Percentiles rank a stretch among this genome's conserved stretches.
phyloP scores from a whole-genome alignment of 2,113 vertebrate species.

The Oncorhynchus gorbuscha region DNA sequence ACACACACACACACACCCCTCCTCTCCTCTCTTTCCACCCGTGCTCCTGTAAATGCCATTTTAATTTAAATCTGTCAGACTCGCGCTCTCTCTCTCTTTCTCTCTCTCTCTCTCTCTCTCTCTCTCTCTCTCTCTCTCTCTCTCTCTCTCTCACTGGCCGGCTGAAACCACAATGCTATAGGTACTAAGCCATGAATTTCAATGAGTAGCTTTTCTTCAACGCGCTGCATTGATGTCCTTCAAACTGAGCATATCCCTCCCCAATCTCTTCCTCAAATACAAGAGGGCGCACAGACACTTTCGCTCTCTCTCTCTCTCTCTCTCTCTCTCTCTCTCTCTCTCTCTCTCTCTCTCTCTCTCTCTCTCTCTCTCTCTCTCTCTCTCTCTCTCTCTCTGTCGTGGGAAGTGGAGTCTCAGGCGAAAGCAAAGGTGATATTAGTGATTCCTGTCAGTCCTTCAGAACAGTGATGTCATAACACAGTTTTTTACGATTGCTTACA shows the following conservation, averaged over 20 bases:
- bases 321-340: no score
- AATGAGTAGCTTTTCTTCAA: conserved; percentile 76
- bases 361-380: conserved; percentile 12
- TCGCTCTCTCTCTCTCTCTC: conserved; percentile 10
- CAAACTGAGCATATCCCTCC: conserved; percentile 68
- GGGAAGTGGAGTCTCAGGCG: no score
- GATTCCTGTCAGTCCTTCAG: neutral
- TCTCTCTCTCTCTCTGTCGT: neutral
- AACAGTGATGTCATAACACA: conserved; percentile 1
- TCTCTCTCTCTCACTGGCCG: conserved; percentile 57
- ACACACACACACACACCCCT: neutral
- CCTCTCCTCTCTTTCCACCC: conserved; percentile 26
- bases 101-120: conserved; percentile 58
- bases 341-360: neutral
- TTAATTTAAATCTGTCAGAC: conserved; percentile 80
- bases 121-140: conserved; percentile 45
- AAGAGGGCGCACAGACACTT: conserved; percentile 24
- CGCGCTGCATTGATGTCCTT: conserved; percentile 74
- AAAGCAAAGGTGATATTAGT: no score
- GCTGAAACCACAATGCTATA: conserved; percentile 65
- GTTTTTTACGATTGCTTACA: no score
- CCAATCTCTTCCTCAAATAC: conserved; percentile 72
- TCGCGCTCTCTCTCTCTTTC: conserved; percentile 32
- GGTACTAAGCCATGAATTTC: conserved; percentile 84
- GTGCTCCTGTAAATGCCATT: conserved; percentile 76